A percentile compares a stretch with the other conserved stretches of the same genome.
Evolutionary conservation across 2,797 vertebrate species (phyloP).

Genomic region (Echeneis naucrates): DNA sequence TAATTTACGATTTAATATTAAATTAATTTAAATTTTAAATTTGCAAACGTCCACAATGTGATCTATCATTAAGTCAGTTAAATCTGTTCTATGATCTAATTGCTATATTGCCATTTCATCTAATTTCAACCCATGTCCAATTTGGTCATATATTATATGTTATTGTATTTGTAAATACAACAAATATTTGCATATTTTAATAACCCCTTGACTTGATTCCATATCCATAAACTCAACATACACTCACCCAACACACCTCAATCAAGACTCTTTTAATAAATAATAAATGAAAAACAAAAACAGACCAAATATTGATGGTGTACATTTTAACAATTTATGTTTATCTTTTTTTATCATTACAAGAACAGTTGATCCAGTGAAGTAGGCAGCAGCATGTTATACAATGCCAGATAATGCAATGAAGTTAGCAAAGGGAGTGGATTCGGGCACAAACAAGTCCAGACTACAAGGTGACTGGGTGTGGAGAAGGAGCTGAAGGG

Average conservation of each 20-base stretch:
- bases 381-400: constrained; percentile 44
- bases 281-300: constrained; percentile 62
- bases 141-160: not conserved
- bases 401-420: constrained; percentile 49
- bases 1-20: too few relatives aligned
- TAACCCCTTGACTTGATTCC: constrained; percentile 1
- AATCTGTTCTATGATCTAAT: not conserved
- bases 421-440: constrained; percentile 22
- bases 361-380: constrained; percentile 49
- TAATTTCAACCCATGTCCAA: not conserved
- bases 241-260: constrained; percentile 30
- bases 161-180: not conserved
- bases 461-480: constrained; percentile 44
- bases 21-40: too few relatives aligned
- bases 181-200: not conserved
- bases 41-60: too few relatives aligned
- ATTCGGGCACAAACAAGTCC: constrained; percentile 59
- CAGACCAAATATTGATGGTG: constrained; percentile 46
- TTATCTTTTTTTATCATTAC: constrained; percentile 40
- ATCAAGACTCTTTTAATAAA: constrained; percentile 78
- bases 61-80: too few relatives aligned
- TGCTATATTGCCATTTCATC: not conserved
- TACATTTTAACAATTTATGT: constrained; percentile 41
- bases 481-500: not conserved
- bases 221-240: not conserved